Conservation (phyloP, 2,888 invertebrate species). For the Papilio elwesi region DNA sequence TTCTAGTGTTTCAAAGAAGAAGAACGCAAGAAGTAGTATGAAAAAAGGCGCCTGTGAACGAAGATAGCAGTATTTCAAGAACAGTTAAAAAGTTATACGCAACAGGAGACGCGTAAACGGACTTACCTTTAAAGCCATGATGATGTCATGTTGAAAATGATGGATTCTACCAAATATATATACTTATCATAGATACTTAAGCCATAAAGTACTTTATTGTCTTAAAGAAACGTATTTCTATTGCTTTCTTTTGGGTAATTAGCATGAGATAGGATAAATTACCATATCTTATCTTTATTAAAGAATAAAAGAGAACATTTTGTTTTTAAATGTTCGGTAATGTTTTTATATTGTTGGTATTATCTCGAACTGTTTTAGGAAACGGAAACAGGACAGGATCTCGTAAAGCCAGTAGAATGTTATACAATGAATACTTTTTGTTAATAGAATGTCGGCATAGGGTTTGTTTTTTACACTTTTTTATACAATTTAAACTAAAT, state of each 20-base stretch:
- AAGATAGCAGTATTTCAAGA: neutral
- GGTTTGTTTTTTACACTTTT: too few species aligned
- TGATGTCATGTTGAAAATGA: neutral
- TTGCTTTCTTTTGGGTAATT: neutral
- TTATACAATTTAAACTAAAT: too few species aligned
- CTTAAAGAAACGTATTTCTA: neutral
- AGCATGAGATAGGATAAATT: neutral
- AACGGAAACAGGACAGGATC: neutral
- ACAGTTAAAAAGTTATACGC: too few species aligned
- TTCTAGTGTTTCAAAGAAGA: neutral
- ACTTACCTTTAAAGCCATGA: constrained; percentile 16
- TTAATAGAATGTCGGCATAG: neutral
- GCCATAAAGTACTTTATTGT: neutral
- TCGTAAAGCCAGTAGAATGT: neutral
- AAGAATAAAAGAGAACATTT: constrained; percentile 4
- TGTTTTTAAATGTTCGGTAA: neutral
- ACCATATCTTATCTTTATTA: neutral
- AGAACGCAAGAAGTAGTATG: constrained; percentile 1
- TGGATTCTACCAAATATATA: neutral
- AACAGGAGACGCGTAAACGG: too few species aligned
- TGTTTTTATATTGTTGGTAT: neutral
- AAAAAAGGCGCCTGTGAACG: constrained; percentile 3
- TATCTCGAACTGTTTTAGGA: constrained; percentile 9
- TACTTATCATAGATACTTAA: neutral
- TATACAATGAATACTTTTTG: neutral